Percentiles rank a stretch among this genome's conserved stretches.
Conservation (phyloP, 2,888 invertebrate species). For the Aspidiotus destructor region DNA sequence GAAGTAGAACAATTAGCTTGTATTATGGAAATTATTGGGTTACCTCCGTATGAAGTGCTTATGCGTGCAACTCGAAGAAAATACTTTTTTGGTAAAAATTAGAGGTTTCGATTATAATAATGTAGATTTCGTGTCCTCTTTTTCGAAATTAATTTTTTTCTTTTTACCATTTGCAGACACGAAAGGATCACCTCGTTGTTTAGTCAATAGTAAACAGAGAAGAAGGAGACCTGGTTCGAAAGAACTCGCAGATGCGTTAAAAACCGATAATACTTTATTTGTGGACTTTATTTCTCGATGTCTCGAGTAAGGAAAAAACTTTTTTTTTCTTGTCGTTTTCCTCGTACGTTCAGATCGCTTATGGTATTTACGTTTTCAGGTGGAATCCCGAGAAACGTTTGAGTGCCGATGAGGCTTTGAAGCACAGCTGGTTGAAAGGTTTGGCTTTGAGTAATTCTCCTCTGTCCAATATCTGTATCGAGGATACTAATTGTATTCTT, state of each 20-base stretch:
- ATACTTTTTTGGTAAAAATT: constrained; percentile 66
- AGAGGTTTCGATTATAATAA: background rate
- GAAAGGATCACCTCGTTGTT: constrained; percentile 78
- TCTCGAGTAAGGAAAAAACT: constrained; percentile 51
- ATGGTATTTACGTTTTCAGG: constrained; percentile 44
- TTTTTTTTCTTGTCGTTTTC: background rate
- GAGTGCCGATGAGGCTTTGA: constrained; percentile 81
- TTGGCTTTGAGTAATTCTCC: background rate
- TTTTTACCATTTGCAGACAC: constrained; percentile 55
- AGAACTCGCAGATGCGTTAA: constrained; percentile 66
- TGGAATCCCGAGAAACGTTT: constrained; percentile 88
- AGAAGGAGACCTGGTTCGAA: constrained; percentile 80
- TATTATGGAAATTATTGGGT: constrained; percentile 89
- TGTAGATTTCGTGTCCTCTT: background rate
- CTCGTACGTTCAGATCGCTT: background rate
- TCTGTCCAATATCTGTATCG: constrained; percentile 5
- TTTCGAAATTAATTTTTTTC: constrained; percentile 9
- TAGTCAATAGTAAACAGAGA: constrained; percentile 87
- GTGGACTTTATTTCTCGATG: constrained; percentile 84
- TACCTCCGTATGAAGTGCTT: constrained; percentile 79
- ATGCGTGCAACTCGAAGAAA: constrained; percentile 73
- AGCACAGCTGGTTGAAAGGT: constrained; percentile 66
- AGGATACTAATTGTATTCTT: constrained; percentile 14
- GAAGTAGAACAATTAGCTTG: constrained; percentile 94
- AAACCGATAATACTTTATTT: constrained; percentile 78